Base-by-base conservation (phyloP, 2,113 vertebrate genomes). In the Poecilia latipinna region DNA sequence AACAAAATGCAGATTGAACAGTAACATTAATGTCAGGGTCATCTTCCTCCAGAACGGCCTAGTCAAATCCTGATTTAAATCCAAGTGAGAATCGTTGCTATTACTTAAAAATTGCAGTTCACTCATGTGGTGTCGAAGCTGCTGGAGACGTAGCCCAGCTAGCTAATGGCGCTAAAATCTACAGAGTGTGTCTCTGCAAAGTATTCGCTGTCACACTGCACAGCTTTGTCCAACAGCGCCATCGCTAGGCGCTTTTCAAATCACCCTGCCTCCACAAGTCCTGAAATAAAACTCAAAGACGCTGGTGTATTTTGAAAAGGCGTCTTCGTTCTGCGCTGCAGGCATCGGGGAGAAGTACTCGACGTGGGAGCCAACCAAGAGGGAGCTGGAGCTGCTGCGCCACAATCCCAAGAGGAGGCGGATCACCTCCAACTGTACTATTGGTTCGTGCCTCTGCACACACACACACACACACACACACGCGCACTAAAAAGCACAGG, bases 381-480 rank as follows among this genome's bases (percentile, higher is more conserved):
- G 97, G 80, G 98, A 99, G 90, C 94, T 99, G 89, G 98, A 99
- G 81, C 92, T 99, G 92, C 95, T 99, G 86, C 97, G 96, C 35
- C 97, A 99, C 93, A 99, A 99, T 91, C 98, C 98, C 39, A 99
- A 99, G 92, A 94, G 98, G 66, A 95, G 98, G 91, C 98, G 97
- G 95, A 99, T 99, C 92, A 99, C 98, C 42, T 96, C 97, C 80
- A 99, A 99, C 93, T 99, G 97, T 86, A 99, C 98, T 86, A 99
- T 99, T 78, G 98, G 98, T 99, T 72, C 83, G 96, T 74, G 12
- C 29, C 4, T 17, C 29, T 33, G 2, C 28, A 2, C 26, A 4
- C 10, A 24, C 2, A 0, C 24, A 68, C 33, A 44, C 42, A 44
- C 42, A 1, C 37, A 42, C 12, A 39, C 42, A 1, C 37, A 42